A percentile compares a stretch with the other conserved stretches of the same genome.
These are phyloP conservation scores for Nebria ingens DNA, from an alignment of 1,140 invertebrate species.

Conservation along the genomic window DNA sequence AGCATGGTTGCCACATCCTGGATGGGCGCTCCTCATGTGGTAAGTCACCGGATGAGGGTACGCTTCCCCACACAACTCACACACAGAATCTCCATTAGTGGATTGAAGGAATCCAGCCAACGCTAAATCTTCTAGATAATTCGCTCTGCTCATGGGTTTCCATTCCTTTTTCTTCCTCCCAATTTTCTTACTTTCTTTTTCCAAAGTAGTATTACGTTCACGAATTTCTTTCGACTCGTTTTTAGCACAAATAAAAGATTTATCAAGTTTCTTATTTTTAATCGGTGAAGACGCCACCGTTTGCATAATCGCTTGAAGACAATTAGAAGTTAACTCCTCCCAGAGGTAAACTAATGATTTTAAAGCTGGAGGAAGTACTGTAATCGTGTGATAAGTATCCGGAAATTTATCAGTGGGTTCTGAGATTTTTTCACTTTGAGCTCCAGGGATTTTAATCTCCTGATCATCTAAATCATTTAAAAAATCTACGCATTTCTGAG, in stretches of 20 bases:
- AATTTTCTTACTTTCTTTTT: constrained; percentile 41
- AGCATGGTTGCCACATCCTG: constrained; percentile 80
- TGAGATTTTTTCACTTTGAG: too few relatives aligned
- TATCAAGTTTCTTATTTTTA: constrained; percentile 38
- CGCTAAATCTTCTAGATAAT: constrained; percentile 29
- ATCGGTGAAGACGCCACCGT: constrained; percentile 35
- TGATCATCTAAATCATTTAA: too few relatives aligned
- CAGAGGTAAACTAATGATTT: constrained; percentile 74
- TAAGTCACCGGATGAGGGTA: constrained; percentile 76
- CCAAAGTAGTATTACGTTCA: constrained; percentile 31
- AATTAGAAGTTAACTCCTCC: constrained; percentile 72
- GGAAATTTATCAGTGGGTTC: constrained; percentile 20
- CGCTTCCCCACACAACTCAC: constrained; percentile 77
- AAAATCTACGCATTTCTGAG: too few relatives aligned
- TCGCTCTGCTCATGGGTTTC: constrained; percentile 31
- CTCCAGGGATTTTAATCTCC: too few relatives aligned
- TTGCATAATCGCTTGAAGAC: constrained; percentile 54
- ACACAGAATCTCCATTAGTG: constrained; percentile 49
- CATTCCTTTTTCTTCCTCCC: constrained; percentile 50
- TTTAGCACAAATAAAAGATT: constrained; percentile 20
- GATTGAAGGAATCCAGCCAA: constrained; percentile 24
- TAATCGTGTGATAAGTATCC: constrained; percentile 45
- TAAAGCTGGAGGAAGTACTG: constrained; percentile 73
- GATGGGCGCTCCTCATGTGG: constrained; percentile 83
- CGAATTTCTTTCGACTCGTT: constrained; percentile 31